A percentile compares a stretch with the other conserved stretches of the same genome.
phyloP scores from a whole-genome alignment of 2,888 invertebrate species.

The Archaeoteleia sp. region DNA sequence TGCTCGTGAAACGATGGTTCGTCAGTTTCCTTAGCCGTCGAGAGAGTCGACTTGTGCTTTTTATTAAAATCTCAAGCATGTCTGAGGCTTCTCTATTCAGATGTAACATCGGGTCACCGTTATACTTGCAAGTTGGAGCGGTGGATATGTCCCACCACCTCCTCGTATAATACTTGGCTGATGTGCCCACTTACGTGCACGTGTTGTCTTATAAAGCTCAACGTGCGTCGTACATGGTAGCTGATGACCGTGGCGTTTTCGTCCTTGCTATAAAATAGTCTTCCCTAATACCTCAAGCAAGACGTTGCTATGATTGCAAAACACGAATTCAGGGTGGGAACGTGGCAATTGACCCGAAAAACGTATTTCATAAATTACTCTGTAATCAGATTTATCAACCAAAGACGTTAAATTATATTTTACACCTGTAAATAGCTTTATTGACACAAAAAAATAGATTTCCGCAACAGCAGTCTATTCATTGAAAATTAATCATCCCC shows the following conservation, averaged over 20 bases:
- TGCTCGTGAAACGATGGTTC: constrained; percentile 12
- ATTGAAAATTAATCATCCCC: too few species aligned
- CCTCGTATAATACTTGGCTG: constrained; percentile 33
- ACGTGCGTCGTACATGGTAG: constrained; percentile 13
- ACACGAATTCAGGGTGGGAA: background rate
- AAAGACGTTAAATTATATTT: too few species aligned
- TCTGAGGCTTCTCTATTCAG: constrained; percentile 10
- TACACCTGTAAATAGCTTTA: too few species aligned
- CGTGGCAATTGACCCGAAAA: background rate
- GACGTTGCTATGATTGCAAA: constrained; percentile 1
- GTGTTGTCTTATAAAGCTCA: constrained; percentile 36
- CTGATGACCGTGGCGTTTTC: constrained; percentile 18
- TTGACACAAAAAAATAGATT: too few species aligned
- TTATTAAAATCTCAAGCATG: constrained; percentile 13
- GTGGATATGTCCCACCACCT: constrained; percentile 11
- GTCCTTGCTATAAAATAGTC: constrained; percentile 16
- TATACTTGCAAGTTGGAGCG: background rate
- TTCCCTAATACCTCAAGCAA: constrained; percentile 14
- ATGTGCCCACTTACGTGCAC: constrained; percentile 43
- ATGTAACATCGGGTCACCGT: constrained; percentile 21
- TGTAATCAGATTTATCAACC: too few species aligned
- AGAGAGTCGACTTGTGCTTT: background rate
- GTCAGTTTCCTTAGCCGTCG: constrained; percentile 27
- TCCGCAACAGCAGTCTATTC: too few species aligned
- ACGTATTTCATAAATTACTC: too few species aligned